Conservation (phyloP, 1,140 invertebrate genomes). For the Pogonomyrmex californicus region DNA sequence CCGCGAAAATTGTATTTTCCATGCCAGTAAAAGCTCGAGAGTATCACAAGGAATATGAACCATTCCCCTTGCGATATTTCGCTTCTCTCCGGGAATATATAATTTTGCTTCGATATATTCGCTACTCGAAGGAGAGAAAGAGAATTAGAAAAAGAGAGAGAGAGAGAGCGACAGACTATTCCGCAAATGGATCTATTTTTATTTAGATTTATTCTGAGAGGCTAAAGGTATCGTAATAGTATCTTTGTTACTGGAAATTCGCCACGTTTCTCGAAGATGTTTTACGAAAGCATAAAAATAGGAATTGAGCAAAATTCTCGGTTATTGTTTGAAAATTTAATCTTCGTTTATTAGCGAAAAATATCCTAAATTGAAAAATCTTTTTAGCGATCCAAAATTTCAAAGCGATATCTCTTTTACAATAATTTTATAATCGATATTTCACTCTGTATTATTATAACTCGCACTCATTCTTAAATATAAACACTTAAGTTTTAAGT, state of each 20-base stretch:
- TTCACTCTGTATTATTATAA: background rate
- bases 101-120: slow-evolving; percentile 32
- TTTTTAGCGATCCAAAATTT: background rate
- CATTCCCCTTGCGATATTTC: slow-evolving; percentile 23
- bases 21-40: slow-evolving; percentile 25
- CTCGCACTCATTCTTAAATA: background rate
- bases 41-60: slow-evolving; percentile 9
- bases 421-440: background rate
- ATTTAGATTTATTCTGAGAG: background rate
- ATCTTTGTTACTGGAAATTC: slow-evolving; percentile 19
- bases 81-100: slow-evolving; percentile 36
- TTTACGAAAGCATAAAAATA: background rate
- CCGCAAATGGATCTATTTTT: slow-evolving; percentile 52
- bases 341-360: background rate
- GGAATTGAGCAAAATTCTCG: slow-evolving; percentile 8
- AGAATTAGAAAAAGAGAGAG: background rate
- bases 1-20: slow-evolving; percentile 54
- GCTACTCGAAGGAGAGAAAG: background rate
- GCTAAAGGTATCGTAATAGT: background rate
- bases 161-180: slow-evolving; percentile 10
- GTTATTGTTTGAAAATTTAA: slow-evolving; percentile 22
- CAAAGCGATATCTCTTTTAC: background rate
- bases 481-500: background rate
- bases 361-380: background rate
- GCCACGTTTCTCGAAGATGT: background rate